Percentiles rank a stretch among this genome's conserved stretches.
Evolutionary conservation across 2,113 vertebrate genomes (phyloP).

Genomic region (Apistogramma diplotaenia): DNA sequence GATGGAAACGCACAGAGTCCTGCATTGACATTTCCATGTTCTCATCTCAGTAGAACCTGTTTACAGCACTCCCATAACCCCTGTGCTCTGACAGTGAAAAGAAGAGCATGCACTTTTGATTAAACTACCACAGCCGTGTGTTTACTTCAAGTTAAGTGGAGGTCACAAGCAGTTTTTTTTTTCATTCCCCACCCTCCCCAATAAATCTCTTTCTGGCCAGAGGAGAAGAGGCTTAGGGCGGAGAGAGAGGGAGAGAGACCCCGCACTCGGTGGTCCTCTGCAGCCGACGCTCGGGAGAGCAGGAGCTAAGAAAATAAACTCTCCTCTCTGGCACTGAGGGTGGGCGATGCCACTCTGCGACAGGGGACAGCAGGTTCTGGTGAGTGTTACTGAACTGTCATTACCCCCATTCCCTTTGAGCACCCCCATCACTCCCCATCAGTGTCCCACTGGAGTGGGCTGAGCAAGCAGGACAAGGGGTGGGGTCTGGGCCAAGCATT

Average conservation of each 20-base stretch:
- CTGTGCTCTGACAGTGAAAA: conserved; percentile 51
- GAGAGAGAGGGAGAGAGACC: conserved; percentile 32
- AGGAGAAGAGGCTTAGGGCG: conserved; percentile 78
- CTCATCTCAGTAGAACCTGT: conserved; percentile 38
- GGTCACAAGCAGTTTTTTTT: conserved; percentile 72
- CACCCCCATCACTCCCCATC: conserved; percentile 54
- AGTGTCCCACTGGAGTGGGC: conserved; percentile 60
- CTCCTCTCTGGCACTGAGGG: conserved; percentile 90
- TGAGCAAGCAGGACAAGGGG: conserved; percentile 45
- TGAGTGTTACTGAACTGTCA: conserved; percentile 94
- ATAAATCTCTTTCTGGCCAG: conserved; percentile 67
- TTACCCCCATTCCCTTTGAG: conserved; percentile 29
- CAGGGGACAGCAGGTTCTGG: conserved; percentile 84
- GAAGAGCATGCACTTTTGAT: conserved; percentile 62
- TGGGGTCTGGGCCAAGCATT: conserved; percentile 75
- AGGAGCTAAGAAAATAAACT: conserved; percentile 94
- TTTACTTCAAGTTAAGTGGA: conserved; percentile 74
- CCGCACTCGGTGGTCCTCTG: conserved; percentile 88
- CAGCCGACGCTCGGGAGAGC: conserved; percentile 77
- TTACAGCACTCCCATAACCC: conserved; percentile 64
- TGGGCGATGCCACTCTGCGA: conserved; percentile 91
- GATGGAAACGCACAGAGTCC: not conserved
- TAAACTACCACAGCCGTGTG: conserved; percentile 68
- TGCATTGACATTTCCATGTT: not conserved
- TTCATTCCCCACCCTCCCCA: conserved; percentile 62